Conservation (phyloP, 2,888 invertebrate genomes). For the Brenthis ino region DNA sequence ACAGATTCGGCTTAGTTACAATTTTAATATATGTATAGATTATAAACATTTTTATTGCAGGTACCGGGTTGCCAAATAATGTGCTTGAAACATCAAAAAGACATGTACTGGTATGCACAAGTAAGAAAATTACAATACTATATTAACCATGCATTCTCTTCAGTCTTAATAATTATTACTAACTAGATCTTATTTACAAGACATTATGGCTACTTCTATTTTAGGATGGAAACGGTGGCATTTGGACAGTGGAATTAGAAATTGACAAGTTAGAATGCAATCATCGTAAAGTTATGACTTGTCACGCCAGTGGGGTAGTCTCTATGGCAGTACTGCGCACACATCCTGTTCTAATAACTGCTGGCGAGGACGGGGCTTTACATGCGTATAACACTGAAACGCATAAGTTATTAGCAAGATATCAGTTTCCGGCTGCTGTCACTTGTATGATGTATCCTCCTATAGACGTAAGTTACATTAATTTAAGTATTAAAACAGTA, state of each 20-base stretch:
- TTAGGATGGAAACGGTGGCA: conserved; percentile 92
- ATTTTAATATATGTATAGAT: no score
- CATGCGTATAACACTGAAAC: conserved; percentile 87
- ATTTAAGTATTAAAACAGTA: background rate
- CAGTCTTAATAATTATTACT: no score
- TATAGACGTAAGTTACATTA: conserved; percentile 75
- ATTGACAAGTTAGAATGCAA: conserved; percentile 70
- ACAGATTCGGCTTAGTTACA: no score
- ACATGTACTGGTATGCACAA: conserved; percentile 88
- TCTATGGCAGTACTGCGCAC: conserved; percentile 87
- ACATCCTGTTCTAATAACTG: conserved; percentile 86
- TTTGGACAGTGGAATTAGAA: conserved; percentile 79
- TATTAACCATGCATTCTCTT: no score
- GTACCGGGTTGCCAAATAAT: conserved; percentile 75
- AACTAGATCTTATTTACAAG: background rate
- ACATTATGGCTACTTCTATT: conserved; percentile 14
- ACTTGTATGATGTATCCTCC: conserved; percentile 88
- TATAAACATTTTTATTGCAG: conserved; percentile 47
- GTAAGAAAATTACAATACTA: conserved; percentile 68
- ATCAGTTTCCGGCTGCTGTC: conserved; percentile 78
- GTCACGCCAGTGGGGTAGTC: conserved; percentile 89
- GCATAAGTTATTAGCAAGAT: conserved; percentile 82
- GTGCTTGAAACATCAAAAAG: conserved; percentile 72
- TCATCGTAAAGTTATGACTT: conserved; percentile 80
- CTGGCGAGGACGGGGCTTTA: conserved; percentile 88